Conservation (phyloP, 2,113 vertebrate species). For the Ifrita kowaldi region DNA sequence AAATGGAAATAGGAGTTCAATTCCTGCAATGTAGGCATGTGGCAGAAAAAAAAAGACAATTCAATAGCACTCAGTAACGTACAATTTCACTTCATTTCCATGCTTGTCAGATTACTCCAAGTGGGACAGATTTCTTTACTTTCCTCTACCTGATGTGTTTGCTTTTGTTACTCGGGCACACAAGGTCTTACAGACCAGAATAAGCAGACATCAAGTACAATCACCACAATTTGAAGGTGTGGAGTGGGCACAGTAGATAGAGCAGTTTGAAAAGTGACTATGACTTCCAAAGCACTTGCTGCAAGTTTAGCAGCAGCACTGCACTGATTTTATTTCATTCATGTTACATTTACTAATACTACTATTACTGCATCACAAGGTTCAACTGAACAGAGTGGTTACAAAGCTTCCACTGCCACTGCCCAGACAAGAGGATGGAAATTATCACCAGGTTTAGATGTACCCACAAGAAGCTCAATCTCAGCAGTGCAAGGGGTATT, state of each 20-base stretch:
- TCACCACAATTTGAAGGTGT: not conserved
- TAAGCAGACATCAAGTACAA: not conserved
- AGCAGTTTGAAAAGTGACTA: not conserved
- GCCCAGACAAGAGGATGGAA: not conserved
- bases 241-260: not conserved
- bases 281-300: not conserved
- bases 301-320: not conserved
- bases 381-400: not conserved
- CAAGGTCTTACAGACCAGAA: not conserved
- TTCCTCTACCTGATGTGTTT: not conserved
- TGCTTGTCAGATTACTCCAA: not conserved
- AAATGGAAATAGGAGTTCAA: not conserved
- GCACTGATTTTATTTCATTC: not conserved
- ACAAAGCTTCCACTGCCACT: not conserved
- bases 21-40: not conserved
- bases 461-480: not conserved
- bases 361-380: not conserved
- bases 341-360: not conserved
- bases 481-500: not conserved
- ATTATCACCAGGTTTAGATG: not conserved
- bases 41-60: not conserved
- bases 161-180: not conserved
- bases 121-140: not conserved
- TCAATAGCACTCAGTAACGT: not conserved
- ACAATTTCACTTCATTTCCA: not conserved